These are phyloP conservation scores for Orcinus orca DNA, from an alignment of 2,113 vertebrate species.

Conservation along the genomic window DNA sequence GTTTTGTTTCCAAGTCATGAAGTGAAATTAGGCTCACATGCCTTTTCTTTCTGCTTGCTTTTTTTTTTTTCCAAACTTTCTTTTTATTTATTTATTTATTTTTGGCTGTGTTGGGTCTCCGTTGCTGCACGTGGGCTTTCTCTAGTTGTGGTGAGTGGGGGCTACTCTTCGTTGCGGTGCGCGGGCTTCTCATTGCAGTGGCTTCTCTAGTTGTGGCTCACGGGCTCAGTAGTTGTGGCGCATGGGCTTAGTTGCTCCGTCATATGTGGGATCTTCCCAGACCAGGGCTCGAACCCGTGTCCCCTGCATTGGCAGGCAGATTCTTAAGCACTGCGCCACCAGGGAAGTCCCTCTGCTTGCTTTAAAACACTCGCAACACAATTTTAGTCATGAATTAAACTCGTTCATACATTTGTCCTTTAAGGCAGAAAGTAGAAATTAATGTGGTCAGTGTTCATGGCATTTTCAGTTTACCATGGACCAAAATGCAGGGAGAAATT, in stretches of 20 bases:
- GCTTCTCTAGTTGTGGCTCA: too few species aligned
- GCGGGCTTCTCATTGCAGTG: too few species aligned
- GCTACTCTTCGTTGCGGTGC: too few species aligned
- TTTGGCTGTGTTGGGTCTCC: accelerated
- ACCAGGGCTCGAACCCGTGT: too few species aligned
- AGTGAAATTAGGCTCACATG: not conserved
- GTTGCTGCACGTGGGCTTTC: too few species aligned
- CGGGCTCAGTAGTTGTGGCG: too few species aligned
- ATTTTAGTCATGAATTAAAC: not conserved
- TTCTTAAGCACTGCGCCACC: too few species aligned
- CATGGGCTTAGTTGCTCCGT: accelerated
- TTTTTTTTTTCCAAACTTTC: not conserved
- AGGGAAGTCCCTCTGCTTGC: not conserved
- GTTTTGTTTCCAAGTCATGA: not conserved
- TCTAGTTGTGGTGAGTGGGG: too few species aligned
- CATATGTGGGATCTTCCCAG: too few species aligned
- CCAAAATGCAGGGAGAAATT: not conserved
- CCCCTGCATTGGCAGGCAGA: too few species aligned
- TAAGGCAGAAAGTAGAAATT: not conserved
- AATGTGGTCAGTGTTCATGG: not conserved
- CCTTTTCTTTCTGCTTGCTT: not conserved
- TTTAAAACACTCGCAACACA: not conserved
- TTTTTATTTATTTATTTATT: too few species aligned
- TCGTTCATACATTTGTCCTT: not conserved
- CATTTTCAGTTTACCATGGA: not conserved